Conservation (phyloP, 2,797 vertebrate genomes). For the Gobionotothen gibberifrons region DNA sequence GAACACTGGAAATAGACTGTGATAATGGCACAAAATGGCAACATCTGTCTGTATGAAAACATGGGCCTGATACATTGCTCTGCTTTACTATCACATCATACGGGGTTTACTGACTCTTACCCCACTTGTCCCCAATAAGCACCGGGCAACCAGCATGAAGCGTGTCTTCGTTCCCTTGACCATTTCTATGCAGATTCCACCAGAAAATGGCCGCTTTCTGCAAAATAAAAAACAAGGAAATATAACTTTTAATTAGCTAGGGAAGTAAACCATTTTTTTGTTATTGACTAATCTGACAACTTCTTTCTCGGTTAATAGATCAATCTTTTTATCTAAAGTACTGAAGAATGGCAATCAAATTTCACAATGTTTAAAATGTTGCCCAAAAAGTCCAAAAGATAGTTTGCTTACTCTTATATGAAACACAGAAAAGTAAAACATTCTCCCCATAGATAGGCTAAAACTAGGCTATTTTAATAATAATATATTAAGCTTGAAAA, state of each 20-base stretch:
- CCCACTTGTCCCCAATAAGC: slow-evolving; percentile 95
- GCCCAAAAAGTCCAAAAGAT: background rate
- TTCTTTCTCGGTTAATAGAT: background rate
- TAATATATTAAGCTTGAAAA: background rate
- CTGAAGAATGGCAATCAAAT: background rate
- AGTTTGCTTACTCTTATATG: background rate
- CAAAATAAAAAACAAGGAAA: slow-evolving; percentile 11
- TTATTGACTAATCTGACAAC: background rate
- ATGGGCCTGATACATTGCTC: background rate
- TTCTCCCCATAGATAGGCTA: background rate
- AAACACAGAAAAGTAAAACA: background rate
- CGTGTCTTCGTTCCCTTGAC: slow-evolving; percentile 87
- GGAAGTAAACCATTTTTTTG: background rate
- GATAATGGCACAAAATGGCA: background rate
- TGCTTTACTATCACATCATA: background rate
- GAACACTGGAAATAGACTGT: slow-evolving; percentile 3
- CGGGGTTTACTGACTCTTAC: slow-evolving; percentile 75
- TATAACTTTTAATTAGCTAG: background rate
- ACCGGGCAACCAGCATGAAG: slow-evolving; percentile 95
- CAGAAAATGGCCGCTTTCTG: slow-evolving; percentile 96
- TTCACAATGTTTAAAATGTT: background rate
- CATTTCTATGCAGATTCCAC: slow-evolving; percentile 95
- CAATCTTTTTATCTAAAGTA: background rate
- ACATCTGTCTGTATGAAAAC: slow-evolving; percentile 2
- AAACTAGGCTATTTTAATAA: background rate